Base-by-base conservation (phyloP, 2,797 vertebrate species). In the Muraenolepis orangiensis region DNA sequence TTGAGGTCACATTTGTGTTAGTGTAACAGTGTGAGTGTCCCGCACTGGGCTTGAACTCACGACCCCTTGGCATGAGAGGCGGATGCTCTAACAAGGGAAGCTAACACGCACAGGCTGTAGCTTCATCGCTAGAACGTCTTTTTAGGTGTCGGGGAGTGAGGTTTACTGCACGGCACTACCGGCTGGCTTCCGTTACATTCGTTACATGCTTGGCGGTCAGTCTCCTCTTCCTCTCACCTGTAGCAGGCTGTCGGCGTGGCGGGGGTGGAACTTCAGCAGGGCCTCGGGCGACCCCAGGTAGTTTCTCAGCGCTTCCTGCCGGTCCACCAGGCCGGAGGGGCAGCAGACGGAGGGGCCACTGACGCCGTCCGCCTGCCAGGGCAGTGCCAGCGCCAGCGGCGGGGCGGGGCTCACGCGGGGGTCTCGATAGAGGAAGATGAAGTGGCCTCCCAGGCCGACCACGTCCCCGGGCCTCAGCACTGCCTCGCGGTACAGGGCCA, bases 341-440 rank as follows among this genome's bases (percentile, higher is more conserved):
- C 95, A 95, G 76, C 94, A 93, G 84, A 94, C 89, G 83, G 89
- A 85, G 14, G 91, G 86, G 34, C 86, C 51, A 8, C n/a, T n/a
- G n/a, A n/a, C n/a, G n/a, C 51, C 86, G 36, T 94, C 94, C 0
- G 84, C 76, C 84, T 94, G 92, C 92, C 91, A 93, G 0, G 93
- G 93, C 77, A 95, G 85, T 76, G 94, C 95, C 71, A 95, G 80
- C 0, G 95, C 95, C 74, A 94, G 83, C 0, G 92, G 92, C 0
- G 93, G 90, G 32, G 93, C 87, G 1, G 93, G 93, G 14, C 89
- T 93, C 18, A 92, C 81, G n/a, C 95, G 94, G 40, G 96, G 96
- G 90, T 98, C 96, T 73, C 96, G 95, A 82, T 96, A 98, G 89
- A 98, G 92, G 88, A 98, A 96, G 42, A 98, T 90, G 86, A 97